Base-by-base conservation (phyloP, 1,140 invertebrate genomes). In the Trachymyrmex cornetzi region DNA sequence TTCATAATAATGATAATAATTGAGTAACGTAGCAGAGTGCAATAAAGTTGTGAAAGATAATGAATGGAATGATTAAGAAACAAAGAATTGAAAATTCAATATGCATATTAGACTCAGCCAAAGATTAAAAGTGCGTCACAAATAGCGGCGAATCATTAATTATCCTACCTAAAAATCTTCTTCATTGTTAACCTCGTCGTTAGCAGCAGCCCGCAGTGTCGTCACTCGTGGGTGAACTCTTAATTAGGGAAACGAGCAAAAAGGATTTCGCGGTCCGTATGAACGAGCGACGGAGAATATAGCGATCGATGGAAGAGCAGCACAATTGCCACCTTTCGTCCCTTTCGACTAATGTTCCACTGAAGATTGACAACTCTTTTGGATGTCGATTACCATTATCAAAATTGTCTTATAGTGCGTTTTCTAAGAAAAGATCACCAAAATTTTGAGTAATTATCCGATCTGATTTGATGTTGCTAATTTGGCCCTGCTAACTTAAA, bases 161-260 rank as follows among this genome's bases (percentile, higher is more conserved):
- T 63, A 48, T 22, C 11, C 6, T 16, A 50, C 27, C 38, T 50
- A 80, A 71, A 74, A 82, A 53, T 77, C 48, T 55, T 63, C 7
- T 66, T 53, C 75, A 61, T 72, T 75, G 30, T 72, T 67, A 84
- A 72, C 79, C 77, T 34, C 9, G 0, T 57, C 67, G 77, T 72
- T 59, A 86, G 24, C 38, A 50, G 27, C 27, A 55, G 50, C 12
- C 38, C 75, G 53, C 74, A 80, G 88, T 69, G 53, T 88, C 74
- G 34, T 48, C 53, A 59, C 57, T 84, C 66, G 27, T 38, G 27
- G 34, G 50, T 71, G 53, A 87, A 72, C 72, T 87, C 77, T 90
- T 90, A 90, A 90, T 89, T 90, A 89, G 27, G n/a, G 38, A 16
- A 14, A 38, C 22, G 75, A 90, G 82, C 55, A 80, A 88, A 86